Evolutionary conservation across 2,888 invertebrate species (phyloP).

Genomic region (Eristalis intricaria): DNA sequence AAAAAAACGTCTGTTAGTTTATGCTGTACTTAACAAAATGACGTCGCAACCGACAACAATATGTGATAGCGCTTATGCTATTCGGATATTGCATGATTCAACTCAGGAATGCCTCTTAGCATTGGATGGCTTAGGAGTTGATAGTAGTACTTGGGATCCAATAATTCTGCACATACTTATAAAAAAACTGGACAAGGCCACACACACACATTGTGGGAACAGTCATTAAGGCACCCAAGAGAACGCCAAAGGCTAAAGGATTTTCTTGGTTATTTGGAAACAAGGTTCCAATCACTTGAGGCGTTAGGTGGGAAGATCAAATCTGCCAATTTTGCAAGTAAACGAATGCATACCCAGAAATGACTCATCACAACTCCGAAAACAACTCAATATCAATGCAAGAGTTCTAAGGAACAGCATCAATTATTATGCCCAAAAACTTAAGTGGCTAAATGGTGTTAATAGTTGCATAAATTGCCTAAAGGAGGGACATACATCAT

Average conservation of each 20-base stretch:
- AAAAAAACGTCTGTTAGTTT: background rate
- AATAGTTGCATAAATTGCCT: slow-evolving; percentile 8
- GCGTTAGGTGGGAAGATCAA: background rate
- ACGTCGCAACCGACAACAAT: background rate
- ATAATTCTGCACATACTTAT: background rate
- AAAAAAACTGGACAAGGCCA: background rate
- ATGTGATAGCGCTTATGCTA: background rate
- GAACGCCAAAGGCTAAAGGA: background rate
- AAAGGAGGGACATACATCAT: slow-evolving; percentile 19
- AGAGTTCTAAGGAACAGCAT: no score
- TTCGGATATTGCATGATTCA: background rate
- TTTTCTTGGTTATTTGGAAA: background rate
- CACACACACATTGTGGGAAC: background rate
- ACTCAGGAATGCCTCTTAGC: background rate
- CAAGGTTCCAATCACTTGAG: background rate
- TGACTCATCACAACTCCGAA: background rate
- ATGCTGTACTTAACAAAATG: background rate
- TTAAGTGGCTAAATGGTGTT: no score
- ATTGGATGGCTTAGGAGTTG: background rate
- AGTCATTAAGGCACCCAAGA: background rate
- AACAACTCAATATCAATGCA: no score
- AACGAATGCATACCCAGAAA: background rate
- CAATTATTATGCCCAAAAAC: background rate
- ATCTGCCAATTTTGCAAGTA: background rate
- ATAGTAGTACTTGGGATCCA: background rate